These are phyloP conservation scores for Coracopsis vasa DNA, from an alignment of 2,113 vertebrate species.

Conservation along the genomic window DNA sequence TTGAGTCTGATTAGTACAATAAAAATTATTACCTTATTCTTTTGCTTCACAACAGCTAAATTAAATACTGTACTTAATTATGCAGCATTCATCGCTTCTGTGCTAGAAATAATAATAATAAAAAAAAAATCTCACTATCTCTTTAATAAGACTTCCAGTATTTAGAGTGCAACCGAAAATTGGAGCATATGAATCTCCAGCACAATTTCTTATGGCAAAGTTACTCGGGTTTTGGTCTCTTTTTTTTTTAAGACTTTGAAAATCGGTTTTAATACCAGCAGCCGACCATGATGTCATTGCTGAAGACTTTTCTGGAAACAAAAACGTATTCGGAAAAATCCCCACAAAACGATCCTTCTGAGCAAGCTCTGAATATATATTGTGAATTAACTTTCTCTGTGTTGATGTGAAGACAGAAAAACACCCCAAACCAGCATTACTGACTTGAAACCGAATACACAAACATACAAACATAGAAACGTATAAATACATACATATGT, in stretches of 20 bases:
- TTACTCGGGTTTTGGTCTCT: background rate
- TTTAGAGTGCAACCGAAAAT: constrained; percentile 71
- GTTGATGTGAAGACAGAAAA: constrained; percentile 30
- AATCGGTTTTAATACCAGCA: constrained; percentile 58
- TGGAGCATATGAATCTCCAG: constrained; percentile 61
- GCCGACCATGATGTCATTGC: constrained; percentile 62
- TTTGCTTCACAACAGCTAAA: constrained; percentile 86
- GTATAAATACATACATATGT: background rate
- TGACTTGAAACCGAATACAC: constrained; percentile 35
- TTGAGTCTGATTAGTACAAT: constrained; percentile 89
- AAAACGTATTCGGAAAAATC: constrained; percentile 53
- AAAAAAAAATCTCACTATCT: constrained; percentile 34
- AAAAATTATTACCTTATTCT: constrained; percentile 89
- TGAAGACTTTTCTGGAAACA: constrained; percentile 59
- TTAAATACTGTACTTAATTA: constrained; percentile 88
- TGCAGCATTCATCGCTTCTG: constrained; percentile 79
- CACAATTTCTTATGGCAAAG: constrained; percentile 68
- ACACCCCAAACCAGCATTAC: background rate
- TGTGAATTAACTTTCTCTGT: constrained; percentile 62
- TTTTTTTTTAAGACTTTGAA: constrained; percentile 51
- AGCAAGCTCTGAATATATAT: constrained; percentile 53
- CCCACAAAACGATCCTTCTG: constrained; percentile 45
- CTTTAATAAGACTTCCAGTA: constrained; percentile 78
- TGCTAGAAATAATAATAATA: constrained; percentile 65
- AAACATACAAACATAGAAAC: background rate